Evolutionary conservation across 1,140 invertebrate species (phyloP), one percentile per base, ranked within the genome.

Genomic region (Conus ventricosus): DNA sequence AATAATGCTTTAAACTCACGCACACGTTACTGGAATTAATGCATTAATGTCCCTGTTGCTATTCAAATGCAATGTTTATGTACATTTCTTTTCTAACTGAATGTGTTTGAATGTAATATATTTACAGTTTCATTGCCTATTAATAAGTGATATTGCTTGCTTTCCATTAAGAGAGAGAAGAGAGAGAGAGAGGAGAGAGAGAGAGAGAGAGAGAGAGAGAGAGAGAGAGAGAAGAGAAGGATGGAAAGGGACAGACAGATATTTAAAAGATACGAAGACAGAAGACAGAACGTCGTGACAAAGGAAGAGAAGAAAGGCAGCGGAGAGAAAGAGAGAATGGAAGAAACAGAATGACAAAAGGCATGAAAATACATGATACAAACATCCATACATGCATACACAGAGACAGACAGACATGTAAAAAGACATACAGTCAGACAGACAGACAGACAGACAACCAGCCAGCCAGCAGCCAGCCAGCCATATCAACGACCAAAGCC

Each of bases 131-230:
- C 39, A 39, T 39, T 39, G 39, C 39, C 39, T 39, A 39, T 39
- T 39, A 3, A 39, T 39, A 39, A 39, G 39, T 39, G 39, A 39
- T 39, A 0, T 39, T 39, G 39, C 39, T 39, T 39, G 39, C 57
- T 60, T 15, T 60, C 8, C 57, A 60, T 60, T 60, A 15, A 8
- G 57, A 60, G 4, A 60, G 57, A 60, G 57, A 60, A 78, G 76
- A 78, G 76, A 78, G 25, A 78, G 57, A 60, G 57, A 60, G 57
- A 60, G 57, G 71, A 75, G 39, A 39, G 76, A 80, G 76, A 82
- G 53, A 88, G 80, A 82, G 23, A 82, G 87, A 82, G 78, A 63
- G 71, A 80, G 27, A 88, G 87, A 82, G 78, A 88, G 76, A 88
- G 78, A 57, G 53, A 82, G 51, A 83, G 87, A 83, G 25, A 88